phyloP scores from a whole-genome alignment of 1,140 invertebrate genomes.

The Andricus grossulariae region DNA sequence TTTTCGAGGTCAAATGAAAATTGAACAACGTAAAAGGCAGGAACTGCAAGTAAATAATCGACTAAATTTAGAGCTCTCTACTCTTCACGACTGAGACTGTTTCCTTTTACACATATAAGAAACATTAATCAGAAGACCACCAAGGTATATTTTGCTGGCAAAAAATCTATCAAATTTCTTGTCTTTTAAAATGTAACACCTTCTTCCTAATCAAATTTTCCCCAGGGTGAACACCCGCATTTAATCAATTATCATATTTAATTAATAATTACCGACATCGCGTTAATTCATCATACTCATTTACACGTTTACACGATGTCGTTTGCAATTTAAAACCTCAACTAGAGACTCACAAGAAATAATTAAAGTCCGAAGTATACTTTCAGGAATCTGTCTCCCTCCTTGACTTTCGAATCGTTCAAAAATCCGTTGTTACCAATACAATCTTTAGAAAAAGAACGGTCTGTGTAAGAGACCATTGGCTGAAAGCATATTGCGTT shows the following conservation, averaged over 20 bases:
- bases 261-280: not conserved
- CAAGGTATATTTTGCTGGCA: no score
- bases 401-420: not conserved
- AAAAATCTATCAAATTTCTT: no score
- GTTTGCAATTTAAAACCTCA: not conserved
- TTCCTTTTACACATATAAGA: not conserved
- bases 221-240: not conserved
- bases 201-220: no score
- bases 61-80: not conserved
- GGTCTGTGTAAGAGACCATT: not conserved
- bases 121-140: not conserved
- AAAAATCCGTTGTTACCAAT: not conserved
- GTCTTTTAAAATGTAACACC: no score
- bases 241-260: not conserved
- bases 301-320: not conserved
- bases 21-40: not conserved
- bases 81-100: not conserved
- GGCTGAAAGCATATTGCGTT: conserved; percentile 11
- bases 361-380: not conserved
- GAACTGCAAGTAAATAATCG: not conserved
- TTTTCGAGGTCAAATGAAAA: not conserved
- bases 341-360: not conserved
- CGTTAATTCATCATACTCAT: conserved; percentile 1
- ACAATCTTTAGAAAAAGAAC: not conserved
- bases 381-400: not conserved